Evolutionary conservation across 2,797 vertebrate genomes (phyloP), one percentile per base, ranked within the genome.

Genomic region (Pseudomugil gertrudae): DNA sequence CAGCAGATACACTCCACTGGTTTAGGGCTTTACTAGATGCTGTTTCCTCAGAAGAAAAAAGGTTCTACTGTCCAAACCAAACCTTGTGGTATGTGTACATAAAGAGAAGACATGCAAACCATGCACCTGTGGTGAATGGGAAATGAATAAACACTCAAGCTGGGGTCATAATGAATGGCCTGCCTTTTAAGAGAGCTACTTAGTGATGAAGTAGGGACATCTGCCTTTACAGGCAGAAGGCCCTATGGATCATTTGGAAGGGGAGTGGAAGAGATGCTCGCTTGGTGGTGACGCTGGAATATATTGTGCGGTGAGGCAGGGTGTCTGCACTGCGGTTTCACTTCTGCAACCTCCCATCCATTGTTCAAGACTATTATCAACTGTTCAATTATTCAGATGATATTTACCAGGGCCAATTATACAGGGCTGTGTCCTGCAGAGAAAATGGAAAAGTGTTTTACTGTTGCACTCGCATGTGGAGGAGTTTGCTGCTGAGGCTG

Each of bases 301-400:
- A 79, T 87, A 87, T 87, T 85, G 86, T 91, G 91, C 36, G 88
- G 88, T 89, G 79, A 84, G 76, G 89, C 79, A 74, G 89, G 89
- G 89, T 85, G 87, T 86, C 81, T 90, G 90, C 89, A 86, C 84
- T 89, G 92, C 80, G 91, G 93, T 92, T 92, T 93, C 92, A 94
- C 92, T 93, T 89, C 88, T 85, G 86, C 88, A 89, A 87, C 91
- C 87, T 85, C 89, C 83, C 82, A 87, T 92, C 90, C 83, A 91
- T 93, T 93, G 90, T 92, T 92, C 61, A 54, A 87, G 83, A 90
- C 90, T 92, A 93, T 92, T 88, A 92, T 92, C 87, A 87, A 59
- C 83, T 89, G 83, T 91, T 95, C 84, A 94, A 95, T 95, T 91
- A 95, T 95, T 94, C 89, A 95, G 80, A 81, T 84, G 90, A 87